Evolutionary conservation across 2,888 invertebrate genomes (phyloP).

Genomic region (Prenolepis imparis): DNA sequence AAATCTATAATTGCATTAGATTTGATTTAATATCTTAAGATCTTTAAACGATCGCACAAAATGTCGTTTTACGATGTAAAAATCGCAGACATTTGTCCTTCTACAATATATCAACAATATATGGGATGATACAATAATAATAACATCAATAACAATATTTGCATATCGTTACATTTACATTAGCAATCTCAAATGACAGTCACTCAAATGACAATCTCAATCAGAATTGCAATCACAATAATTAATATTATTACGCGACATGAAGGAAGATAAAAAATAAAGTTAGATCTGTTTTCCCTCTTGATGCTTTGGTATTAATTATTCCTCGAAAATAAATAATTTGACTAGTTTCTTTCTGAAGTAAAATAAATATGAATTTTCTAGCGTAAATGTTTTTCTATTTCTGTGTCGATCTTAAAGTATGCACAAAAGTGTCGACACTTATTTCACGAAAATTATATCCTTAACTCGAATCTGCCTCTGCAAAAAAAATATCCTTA

Average conservation of each 20-base stretch:
- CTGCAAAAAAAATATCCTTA: no score
- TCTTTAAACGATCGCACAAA: neutral
- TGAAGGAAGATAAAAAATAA: neutral
- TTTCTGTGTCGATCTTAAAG: neutral
- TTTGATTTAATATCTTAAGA: slow-evolving; percentile 1
- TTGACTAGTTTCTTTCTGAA: neutral
- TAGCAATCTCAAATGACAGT: neutral
- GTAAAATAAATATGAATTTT: neutral
- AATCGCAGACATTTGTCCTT: neutral
- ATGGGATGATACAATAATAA: neutral
- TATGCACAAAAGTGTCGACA: no score
- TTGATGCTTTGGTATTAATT: neutral
- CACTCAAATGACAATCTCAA: no score
- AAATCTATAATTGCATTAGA: slow-evolving; percentile 11
- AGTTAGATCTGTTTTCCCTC: neutral
- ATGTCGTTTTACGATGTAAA: neutral
- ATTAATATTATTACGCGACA: neutral
- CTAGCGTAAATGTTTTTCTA: neutral
- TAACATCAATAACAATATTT: slow-evolving; percentile 20
- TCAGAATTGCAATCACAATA: neutral
- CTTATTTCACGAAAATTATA: no score
- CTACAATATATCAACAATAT: neutral
- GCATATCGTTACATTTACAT: neutral
- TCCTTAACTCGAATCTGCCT: no score
- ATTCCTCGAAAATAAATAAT: neutral